These are phyloP conservation scores for Hemithea aestivaria DNA, from an alignment of 2,888 invertebrate genomes.

Conservation along the genomic window DNA sequence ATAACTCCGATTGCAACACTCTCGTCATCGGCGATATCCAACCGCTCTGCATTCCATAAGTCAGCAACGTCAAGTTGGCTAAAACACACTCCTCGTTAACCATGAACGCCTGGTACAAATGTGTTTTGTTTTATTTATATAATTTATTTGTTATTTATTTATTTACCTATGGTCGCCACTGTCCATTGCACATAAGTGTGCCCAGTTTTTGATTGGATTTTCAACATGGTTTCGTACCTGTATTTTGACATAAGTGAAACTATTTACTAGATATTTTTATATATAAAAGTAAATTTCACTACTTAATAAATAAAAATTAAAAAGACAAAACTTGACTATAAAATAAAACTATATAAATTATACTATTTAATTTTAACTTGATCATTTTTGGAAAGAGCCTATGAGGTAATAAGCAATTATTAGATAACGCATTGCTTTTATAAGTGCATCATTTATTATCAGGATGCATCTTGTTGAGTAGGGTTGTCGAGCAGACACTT, in stretches of 20 bases:
- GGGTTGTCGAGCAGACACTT: conserved; percentile 11
- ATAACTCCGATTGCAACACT: conserved; percentile 46
- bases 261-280: too few relatives aligned
- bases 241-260: conserved; percentile 15
- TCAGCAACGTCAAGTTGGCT: conserved; percentile 62
- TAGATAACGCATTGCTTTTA: conserved; percentile 20
- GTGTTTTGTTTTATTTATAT: conserved; percentile 40
- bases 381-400: conserved; percentile 16
- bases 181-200: conserved; percentile 39
- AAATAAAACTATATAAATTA: not conserved
- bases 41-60: conserved; percentile 60
- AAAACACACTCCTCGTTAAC: conserved; percentile 29
- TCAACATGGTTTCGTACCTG: conserved; percentile 18
- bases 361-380: not conserved
- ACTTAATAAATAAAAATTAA: conserved; percentile 3
- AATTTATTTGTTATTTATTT: conserved; percentile 22
- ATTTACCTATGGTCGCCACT: conserved; percentile 33
- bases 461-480: conserved; percentile 8
- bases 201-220: conserved; percentile 12
- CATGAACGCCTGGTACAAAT: conserved; percentile 36
- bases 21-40: conserved; percentile 68
- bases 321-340: not conserved
- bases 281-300: conserved; percentile 3
- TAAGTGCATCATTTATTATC: conserved; percentile 7
- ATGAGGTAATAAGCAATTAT: conserved; percentile 13